These are phyloP conservation scores for Seladonia tumulorum DNA, from an alignment of 2,888 invertebrate genomes.

Conservation along the genomic window DNA sequence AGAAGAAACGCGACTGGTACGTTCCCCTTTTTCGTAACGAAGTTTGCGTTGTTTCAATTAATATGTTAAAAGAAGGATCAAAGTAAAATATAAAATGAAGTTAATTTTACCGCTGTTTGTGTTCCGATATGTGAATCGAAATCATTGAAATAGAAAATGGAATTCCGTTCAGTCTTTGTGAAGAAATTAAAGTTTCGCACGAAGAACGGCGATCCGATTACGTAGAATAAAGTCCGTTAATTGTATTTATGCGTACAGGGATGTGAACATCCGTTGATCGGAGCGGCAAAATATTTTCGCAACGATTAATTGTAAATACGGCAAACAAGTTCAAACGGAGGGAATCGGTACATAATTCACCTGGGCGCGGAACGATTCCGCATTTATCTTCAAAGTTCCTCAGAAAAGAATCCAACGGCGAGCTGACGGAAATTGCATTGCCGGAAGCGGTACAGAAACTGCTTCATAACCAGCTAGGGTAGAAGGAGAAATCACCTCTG, in stretches of 20 bases:
- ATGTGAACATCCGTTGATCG: background rate
- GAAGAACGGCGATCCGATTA: background rate
- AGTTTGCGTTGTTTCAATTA: background rate
- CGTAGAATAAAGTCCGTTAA: background rate
- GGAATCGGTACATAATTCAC: slow-evolving; percentile 20
- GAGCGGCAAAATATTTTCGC: background rate
- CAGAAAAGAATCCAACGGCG: slow-evolving; percentile 28
- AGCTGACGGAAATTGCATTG: slow-evolving; percentile 46
- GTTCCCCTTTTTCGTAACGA: background rate
- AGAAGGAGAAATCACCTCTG: slow-evolving; percentile 49
- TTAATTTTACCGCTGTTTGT: background rate
- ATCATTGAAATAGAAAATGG: background rate
- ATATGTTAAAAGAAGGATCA: background rate
- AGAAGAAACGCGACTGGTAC: background rate
- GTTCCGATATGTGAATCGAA: background rate
- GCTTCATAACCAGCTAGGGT: slow-evolving; percentile 34
- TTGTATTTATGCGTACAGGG: background rate
- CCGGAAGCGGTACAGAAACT: slow-evolving; percentile 51
- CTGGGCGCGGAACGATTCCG: slow-evolving; percentile 24
- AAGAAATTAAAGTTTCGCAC: background rate
- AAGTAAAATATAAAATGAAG: background rate
- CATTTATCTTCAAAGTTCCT: slow-evolving; percentile 39
- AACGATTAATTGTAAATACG: slow-evolving; percentile 1
- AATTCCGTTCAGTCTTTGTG: background rate
- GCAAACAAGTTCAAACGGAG: background rate